These are phyloP conservation scores for Rhinophrynus dorsalis DNA, from an alignment of 2,797 vertebrate species.

Conservation along the genomic window DNA sequence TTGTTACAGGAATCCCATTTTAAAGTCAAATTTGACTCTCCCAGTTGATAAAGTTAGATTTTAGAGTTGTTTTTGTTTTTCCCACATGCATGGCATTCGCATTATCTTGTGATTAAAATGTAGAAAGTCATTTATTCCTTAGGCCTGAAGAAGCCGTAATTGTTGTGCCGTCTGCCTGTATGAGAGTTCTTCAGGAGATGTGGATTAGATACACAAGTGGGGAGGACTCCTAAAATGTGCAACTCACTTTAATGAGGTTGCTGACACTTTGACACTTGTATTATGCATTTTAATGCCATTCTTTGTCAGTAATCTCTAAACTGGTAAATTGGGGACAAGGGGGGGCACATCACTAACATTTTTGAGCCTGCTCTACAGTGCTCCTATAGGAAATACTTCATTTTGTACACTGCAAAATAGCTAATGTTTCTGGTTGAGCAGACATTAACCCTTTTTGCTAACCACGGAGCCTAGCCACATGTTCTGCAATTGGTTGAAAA, in stretches of 20 bases:
- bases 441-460: too few relatives aligned
- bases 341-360: neutral
- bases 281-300: constrained; percentile 33
- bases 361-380: neutral
- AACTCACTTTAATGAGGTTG: constrained; percentile 43
- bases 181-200: constrained; percentile 44
- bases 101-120: constrained; percentile 43
- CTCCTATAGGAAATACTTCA: neutral
- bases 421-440: too few relatives aligned
- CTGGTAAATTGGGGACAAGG: neutral
- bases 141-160: constrained; percentile 40
- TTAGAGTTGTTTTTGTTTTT: constrained; percentile 45
- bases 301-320: constrained; percentile 7
- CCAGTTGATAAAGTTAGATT: constrained; percentile 23
- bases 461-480: too few relatives aligned
- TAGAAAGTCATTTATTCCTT: constrained; percentile 41
- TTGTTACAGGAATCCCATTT: constrained; percentile 8
- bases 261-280: constrained; percentile 23
- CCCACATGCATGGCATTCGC: constrained; percentile 8
- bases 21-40: constrained; percentile 42
- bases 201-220: constrained; percentile 42
- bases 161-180: constrained; percentile 22
- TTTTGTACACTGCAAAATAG: neutral
- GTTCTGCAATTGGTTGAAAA: too few relatives aligned
- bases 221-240: constrained; percentile 45